Base-by-base conservation (phyloP, 2,888 invertebrate genomes). In the Galerucella nymphaeae region DNA sequence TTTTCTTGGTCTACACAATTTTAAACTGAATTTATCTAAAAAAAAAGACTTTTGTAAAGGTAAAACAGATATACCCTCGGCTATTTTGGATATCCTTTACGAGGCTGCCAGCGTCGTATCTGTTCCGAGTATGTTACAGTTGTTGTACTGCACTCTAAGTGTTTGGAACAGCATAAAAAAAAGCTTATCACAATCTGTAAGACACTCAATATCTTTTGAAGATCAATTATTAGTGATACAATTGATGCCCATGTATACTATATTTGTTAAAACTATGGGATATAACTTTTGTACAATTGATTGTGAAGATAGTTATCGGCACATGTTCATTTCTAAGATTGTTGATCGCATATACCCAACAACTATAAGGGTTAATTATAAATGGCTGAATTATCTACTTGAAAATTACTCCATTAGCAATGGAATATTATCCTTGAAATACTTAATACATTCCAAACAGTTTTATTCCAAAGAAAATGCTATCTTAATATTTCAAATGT, bases 281-380 rank as follows among this genome's bases (percentile, higher is more conserved):
- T 58, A 50, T 16, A 70, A 73, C 13, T 42, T 66, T 10, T 70
- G 30, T 77, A 81, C 11, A 75, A 80, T 10, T 83, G 59, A 74
- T 18, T 83, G 85, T 55, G 81, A 84, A 1, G 86, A 90, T 65
- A 89, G 89, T 62, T 85, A 89, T 16, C 88, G 92, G 16, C 90
- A 91, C 67, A 88, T 90, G 70, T 93, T 90, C 79, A 81, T 90
- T 45, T 86, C 88, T 71, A 92, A 91, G 80, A 79, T 93, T 1
- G 87, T 93, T 71, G 89, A 90, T 65, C 87, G 90, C 14, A 88
- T 91, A 1, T 91, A 91, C 68, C 91, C 91, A 78, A 89, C 91
- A 58, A 92, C 93, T 0, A 53, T 83, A 10, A 77, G 93, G 71
- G 90, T 82, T 68, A 80, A 79, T 70, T 86, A 78, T 71, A 82